These are phyloP conservation scores for Drosophila macrothrix DNA, from an alignment of 2,888 invertebrate genomes.

Conservation along the genomic window DNA sequence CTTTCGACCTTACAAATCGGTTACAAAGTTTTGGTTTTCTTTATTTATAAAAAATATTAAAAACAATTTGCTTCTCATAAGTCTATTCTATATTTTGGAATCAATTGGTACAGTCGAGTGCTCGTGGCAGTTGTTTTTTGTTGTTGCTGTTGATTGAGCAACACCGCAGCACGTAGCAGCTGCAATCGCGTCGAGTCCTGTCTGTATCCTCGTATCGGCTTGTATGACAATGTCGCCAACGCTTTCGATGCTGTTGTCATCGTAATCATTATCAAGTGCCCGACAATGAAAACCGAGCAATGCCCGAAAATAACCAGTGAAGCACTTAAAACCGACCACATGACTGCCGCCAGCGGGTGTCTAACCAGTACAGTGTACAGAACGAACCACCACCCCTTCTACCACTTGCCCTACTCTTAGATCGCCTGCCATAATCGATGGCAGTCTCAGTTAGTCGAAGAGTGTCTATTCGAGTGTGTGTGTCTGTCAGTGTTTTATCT, in stretches of 20 bases:
- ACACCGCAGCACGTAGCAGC: constrained; percentile 16
- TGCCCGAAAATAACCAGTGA: constrained; percentile 69
- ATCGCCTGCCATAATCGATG: constrained; percentile 70
- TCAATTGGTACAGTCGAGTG: constrained; percentile 41
- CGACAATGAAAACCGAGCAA: constrained; percentile 59
- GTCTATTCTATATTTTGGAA: constrained; percentile 7
- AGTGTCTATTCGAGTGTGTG: neutral
- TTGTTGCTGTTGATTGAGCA: constrained; percentile 16
- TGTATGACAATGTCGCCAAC: constrained; percentile 43
- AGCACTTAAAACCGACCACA: constrained; percentile 81
- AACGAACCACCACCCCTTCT: neutral
- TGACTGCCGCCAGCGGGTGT: constrained; percentile 59
- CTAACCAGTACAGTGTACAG: constrained; percentile 2
- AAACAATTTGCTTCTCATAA: neutral
- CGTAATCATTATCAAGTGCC: constrained; percentile 76
- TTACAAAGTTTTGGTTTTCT: neutral
- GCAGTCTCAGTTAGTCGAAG: constrained; percentile 34
- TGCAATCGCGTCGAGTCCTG: constrained; percentile 29
- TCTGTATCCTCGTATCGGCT: constrained; percentile 36
- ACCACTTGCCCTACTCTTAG: constrained; percentile 10
- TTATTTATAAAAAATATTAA: neutral
- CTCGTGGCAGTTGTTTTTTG: constrained; percentile 15
- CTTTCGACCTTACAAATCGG: neutral
- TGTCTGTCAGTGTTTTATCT: constrained; percentile 40
- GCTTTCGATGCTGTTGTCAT: constrained; percentile 60